These are phyloP conservation scores for Anthopleura sola DNA, from an alignment of 64 coral and sea anemone species.

Conservation along the genomic window DNA sequence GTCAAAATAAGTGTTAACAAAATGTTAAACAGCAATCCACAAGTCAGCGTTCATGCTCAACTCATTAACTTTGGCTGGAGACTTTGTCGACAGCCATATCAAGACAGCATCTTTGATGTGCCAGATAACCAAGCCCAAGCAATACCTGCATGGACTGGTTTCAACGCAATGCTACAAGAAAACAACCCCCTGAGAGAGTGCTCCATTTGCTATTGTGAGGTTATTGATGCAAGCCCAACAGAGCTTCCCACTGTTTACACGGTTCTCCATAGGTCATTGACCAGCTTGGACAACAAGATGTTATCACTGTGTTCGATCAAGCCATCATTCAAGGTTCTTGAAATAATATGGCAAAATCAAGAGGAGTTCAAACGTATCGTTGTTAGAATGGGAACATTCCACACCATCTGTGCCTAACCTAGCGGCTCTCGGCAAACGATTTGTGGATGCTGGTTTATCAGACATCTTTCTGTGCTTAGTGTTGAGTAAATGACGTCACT, in stretches of 20 bases:
- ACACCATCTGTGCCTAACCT: background rate
- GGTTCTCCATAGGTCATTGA: conserved; percentile 2
- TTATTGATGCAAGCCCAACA: conserved; percentile 42
- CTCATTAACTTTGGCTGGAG: conserved; percentile 43
- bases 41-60: background rate
- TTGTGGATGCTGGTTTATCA: too few relatives aligned
- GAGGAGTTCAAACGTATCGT: conserved; percentile 8
- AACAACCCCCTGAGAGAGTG: conserved; percentile 11
- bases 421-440: too few relatives aligned
- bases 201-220: conserved; percentile 25
- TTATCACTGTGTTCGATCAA: conserved; percentile 2
- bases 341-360: conserved; percentile 23
- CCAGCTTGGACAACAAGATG: conserved; percentile 35
- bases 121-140: background rate
- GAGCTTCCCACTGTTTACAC: conserved; percentile 15
- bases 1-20: conserved; percentile 18
- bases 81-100: conserved; percentile 4
- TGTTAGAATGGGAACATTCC: conserved; percentile 21
- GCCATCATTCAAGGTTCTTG: conserved; percentile 15
- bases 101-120: conserved; percentile 18
- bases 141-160: conserved; percentile 27
- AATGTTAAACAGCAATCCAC: conserved; percentile 2
- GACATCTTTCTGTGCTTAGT: too few relatives aligned
- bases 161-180: conserved; percentile 10
- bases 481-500: too few relatives aligned